Evolutionary conservation across 2,797 vertebrate species (phyloP), one percentile per base, ranked within the genome.

Genomic region (Smutsia gigantea): DNA sequence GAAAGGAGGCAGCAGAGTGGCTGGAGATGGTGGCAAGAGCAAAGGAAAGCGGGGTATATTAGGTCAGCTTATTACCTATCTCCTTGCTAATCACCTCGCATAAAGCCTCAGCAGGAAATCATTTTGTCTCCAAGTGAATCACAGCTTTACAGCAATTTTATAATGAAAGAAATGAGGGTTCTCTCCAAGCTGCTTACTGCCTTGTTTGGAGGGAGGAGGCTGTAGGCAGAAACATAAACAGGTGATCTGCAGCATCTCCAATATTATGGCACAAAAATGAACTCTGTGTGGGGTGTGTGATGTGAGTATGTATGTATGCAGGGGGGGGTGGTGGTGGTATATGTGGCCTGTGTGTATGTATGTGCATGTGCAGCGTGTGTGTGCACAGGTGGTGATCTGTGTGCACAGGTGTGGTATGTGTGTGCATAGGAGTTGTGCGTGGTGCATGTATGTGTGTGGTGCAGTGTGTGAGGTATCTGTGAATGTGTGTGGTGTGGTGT

Each of bases 41-140:
- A 27, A 64, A 91, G 91, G 46, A 82, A 93, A 90, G 29, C 2
- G 0, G 49, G 23, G 66, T 53, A 25, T 82, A 78, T 96, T 71
- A 90, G 96, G 96, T 96, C 97, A 97, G 88, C 89, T 94, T 94
- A 96, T 97, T 97, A 96, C 96, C 94, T 82, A 37, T 89, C 71
- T 96, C 63, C 66, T 86, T 64, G 79, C 92, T 97, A 97, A 98
- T 97, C 91, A 93, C 75, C 78, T 66, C 25, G 19, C 94, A 92
- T 39, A 96, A 77, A 94, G 61, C 90, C 94, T 55, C 91, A 87
- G 77, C 94, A 95, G 96, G 96, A 94, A 97, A 95, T 92, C 96
- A 93, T 85, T 95, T 55, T 71, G 61, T 86, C 96, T 85, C 53
- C 92, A 93, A 96, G 92, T 82, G 87, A 94, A 93, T 81, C n/a